These are phyloP conservation scores for Gila robusta DNA, from an alignment of 2,797 vertebrate species.

Conservation along the genomic window DNA sequence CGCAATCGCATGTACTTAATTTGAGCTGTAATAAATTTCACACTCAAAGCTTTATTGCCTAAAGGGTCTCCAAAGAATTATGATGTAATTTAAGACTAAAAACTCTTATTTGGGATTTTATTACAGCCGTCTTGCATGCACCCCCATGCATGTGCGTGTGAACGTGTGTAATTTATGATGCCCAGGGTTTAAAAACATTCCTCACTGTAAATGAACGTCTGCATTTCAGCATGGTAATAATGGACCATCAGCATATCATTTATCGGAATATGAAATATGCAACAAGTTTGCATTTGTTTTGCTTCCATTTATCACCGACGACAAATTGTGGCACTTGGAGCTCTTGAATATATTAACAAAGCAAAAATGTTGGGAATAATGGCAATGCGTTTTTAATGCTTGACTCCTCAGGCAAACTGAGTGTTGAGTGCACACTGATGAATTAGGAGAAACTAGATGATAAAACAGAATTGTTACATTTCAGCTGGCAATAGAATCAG, in stretches of 20 bases:
- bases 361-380: constrained; percentile 56
- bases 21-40: constrained; percentile 39
- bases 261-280: constrained; percentile 75
- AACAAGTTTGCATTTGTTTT: constrained; percentile 70
- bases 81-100: constrained; percentile 45
- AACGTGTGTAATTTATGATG: constrained; percentile 69
- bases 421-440: constrained; percentile 36
- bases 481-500: constrained; percentile 1
- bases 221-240: constrained; percentile 67
- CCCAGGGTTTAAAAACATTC: constrained; percentile 69
- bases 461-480: constrained; percentile 18
- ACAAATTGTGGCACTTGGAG: constrained; percentile 44
- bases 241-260: constrained; percentile 72
- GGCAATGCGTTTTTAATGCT: constrained; percentile 56
- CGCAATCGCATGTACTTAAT: constrained; percentile 7
- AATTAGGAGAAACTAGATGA: constrained; percentile 49
- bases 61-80: constrained; percentile 26
- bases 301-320: constrained; percentile 68
- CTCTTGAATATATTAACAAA: constrained; percentile 58
- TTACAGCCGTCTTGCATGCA: constrained; percentile 1
- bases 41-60: constrained; percentile 32
- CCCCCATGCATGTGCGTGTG: background rate
- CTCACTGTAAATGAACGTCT: constrained; percentile 66
- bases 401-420: constrained; percentile 27
- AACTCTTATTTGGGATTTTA: constrained; percentile 42